Base-by-base conservation (phyloP, 2,797 vertebrate genomes). In the Loriculus beryllinus region DNA sequence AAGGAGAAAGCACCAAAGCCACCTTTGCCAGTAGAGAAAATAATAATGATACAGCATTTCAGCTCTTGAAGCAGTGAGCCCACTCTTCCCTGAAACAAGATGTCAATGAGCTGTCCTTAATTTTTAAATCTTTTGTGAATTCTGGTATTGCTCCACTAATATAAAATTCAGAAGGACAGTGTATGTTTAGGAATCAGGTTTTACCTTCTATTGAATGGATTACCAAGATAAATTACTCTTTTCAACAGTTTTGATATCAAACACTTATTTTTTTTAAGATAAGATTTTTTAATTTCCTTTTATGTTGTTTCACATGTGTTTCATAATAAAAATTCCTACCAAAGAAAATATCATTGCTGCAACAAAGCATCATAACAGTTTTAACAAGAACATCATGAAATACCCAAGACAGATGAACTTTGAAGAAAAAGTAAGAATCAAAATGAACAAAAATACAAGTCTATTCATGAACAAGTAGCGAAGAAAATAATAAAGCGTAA, bases 341-440 rank as follows among this genome's bases (percentile, higher is more conserved):
- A 71, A 74, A 45, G 31, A 25, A 86, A 93, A 57, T 28, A 56
- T 21, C 23, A 64, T 0, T 22, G 23, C 78, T 72, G 26, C 31
- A 71, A 14, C 29, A 62, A 84, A 92, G 23, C 23, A 87, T 29
- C 28, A 35, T 18, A 72, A 15, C 0, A 10, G 49, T 68, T 75
- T 8, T 33, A 84, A 64, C 2, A 92, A 18, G 19, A 80, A 45
- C 14, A 10, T 17, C 82, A 45, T 20, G 79, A 90, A 88, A 77
- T 37, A 77, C 11, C 23, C 23, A 51, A 84, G 45, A 37, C 10
- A 63, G 15, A 28, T 57, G 77, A 72, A 70, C 22, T 14, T n/a
- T 25, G 23, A 87, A 82, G 78, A 35, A 85, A 89, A 87, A 67
- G 3, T 23, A 93, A 91, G 47, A 63, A 51, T n/a, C 37, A 63